A percentile compares a stretch with the other conserved stretches of the same genome.
Evolutionary conservation across 37 sponge, comb jelly and placozoan genomes (phyloP).

Genomic region (Chondrilla cf. caribensis): DNA sequence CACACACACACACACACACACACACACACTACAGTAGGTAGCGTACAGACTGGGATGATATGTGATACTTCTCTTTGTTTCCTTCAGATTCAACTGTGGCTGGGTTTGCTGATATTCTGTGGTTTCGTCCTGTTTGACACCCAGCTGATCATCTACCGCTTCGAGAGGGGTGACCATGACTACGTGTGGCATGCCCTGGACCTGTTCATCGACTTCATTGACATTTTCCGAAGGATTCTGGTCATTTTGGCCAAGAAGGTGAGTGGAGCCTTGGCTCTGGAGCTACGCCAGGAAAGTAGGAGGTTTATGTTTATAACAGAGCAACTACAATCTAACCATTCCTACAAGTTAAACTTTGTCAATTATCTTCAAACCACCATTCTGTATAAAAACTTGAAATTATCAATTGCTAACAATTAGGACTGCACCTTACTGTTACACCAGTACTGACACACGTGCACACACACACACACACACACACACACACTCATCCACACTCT

Average conservation of each 20-base stretch:
- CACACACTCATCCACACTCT: conserved; percentile 16
- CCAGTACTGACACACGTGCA: background rate
- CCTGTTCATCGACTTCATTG: conserved; percentile 94
- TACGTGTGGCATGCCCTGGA: conserved; percentile 95
- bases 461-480: conserved; percentile 32
- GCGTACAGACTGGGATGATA: no score
- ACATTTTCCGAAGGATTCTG: conserved; percentile 87
- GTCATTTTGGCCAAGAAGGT: conserved; percentile 91
- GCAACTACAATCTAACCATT: no score
- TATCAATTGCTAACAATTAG: no score
- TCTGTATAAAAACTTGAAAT: no score
- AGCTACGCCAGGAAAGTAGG: no score
- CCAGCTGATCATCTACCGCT: conserved; percentile 93
- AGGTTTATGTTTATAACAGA: no score
- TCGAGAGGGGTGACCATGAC: conserved; percentile 82
- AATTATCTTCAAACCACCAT: no score
- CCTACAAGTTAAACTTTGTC: no score
- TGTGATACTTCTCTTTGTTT: no score
- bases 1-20: conserved; percentile 22
- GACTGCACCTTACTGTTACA: no score
- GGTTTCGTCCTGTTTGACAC: conserved; percentile 96
- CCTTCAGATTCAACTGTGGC: conserved; percentile 79
- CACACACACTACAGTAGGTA: background rate
- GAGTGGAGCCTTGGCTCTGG: no score
- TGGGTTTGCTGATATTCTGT: conserved; percentile 86